Evolutionary conservation across 2,113 vertebrate genomes (phyloP).

Genomic region (Pavo muticus): DNA sequence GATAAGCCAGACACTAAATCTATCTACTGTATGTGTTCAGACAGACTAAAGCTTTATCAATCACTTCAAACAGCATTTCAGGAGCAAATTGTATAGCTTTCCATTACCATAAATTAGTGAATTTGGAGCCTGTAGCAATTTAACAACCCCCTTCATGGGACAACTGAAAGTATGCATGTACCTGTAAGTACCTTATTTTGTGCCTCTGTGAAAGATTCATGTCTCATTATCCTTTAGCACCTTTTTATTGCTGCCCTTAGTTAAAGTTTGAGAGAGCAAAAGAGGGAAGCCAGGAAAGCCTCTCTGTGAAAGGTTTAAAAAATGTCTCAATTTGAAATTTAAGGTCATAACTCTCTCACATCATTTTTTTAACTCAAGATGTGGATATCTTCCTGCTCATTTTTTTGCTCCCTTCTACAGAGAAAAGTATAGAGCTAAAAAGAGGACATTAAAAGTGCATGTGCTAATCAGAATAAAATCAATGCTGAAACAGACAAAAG

Average conservation of each 20-base stretch:
- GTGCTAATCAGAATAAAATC: not conserved
- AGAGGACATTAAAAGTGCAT: not conserved
- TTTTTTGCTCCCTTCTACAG: not conserved
- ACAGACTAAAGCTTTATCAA: conserved; percentile 49
- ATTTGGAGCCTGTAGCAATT: conserved; percentile 2
- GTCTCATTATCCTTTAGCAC: not conserved
- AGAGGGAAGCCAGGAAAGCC: not conserved
- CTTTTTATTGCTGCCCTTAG: not conserved
- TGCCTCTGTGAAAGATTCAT: not conserved
- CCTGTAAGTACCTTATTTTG: conserved; percentile 10
- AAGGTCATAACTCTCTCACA: not conserved
- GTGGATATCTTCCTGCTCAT: not conserved
- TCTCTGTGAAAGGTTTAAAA: conserved; percentile 24
- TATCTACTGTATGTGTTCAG: conserved; percentile 58
- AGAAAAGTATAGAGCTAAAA: not conserved
- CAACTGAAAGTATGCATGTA: not conserved
- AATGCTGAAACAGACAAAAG: not conserved
- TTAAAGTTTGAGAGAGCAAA: not conserved
- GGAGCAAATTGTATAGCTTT: conserved; percentile 41
- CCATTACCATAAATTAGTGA: conserved; percentile 29
- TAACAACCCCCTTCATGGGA: not conserved
- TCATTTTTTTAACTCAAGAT: not conserved
- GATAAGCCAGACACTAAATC: conserved; percentile 55
- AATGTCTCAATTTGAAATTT: not conserved
- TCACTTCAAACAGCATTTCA: conserved; percentile 56